Conservation (phyloP, 2,113 vertebrate genomes). For the Cynopterus brachyotis region DNA sequence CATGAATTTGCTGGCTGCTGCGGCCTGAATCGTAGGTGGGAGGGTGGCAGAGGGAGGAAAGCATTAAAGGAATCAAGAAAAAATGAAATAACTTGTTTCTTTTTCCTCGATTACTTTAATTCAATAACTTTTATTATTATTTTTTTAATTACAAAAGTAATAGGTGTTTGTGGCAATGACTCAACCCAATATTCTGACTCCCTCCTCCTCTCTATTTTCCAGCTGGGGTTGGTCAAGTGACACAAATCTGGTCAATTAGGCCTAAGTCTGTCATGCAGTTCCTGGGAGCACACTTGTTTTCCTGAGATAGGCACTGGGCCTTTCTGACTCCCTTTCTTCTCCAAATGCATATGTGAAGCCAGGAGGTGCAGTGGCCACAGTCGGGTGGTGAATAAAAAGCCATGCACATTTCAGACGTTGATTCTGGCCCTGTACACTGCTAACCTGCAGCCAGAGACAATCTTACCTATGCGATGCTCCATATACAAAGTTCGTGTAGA, state of each 20-base stretch:
- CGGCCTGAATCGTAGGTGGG: background rate
- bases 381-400: background rate
- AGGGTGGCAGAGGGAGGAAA: background rate
- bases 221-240: background rate
- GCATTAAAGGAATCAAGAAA: background rate
- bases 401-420: background rate
- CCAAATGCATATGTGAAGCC: background rate
- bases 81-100: background rate
- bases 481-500: background rate
- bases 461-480: background rate
- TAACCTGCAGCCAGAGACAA: background rate
- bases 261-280: background rate
- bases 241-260: background rate
- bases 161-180: background rate
- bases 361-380: background rate
- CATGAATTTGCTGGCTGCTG: background rate
- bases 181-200: background rate
- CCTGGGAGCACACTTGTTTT: background rate
- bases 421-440: background rate
- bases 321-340: background rate
- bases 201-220: background rate
- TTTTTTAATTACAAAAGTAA: background rate
- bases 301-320: background rate
- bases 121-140: background rate
- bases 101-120: too few species aligned